Evolutionary conservation across 2,113 vertebrate genomes (phyloP).

Genomic region (Heterocephalus glaber): DNA sequence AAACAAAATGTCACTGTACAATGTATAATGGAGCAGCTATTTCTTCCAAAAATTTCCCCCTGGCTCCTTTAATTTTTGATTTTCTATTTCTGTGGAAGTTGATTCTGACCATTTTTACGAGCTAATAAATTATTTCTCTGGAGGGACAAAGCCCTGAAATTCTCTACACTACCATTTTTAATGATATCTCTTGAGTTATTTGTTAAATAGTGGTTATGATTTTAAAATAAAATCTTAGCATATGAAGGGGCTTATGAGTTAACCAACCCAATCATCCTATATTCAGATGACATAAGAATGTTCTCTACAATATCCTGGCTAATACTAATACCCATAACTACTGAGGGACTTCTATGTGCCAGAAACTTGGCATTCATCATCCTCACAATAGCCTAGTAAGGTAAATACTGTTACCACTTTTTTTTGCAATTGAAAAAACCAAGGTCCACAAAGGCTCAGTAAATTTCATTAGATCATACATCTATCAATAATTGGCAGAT

Average conservation of each 20-base stretch:
- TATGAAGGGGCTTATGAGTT: not conserved
- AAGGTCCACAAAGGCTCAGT: not conserved
- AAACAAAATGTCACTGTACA: not conserved
- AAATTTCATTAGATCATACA: not conserved
- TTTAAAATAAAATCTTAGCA: not conserved
- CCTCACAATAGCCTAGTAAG: not conserved
- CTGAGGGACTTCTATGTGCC: not conserved
- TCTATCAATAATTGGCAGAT: not conserved
- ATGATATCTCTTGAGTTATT: not conserved
- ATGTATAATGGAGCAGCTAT: not conserved
- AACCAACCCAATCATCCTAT: not conserved
- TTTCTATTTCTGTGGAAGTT: not conserved
- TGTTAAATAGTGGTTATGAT: not conserved
- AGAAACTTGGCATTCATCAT: not conserved
- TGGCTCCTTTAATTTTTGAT: not conserved
- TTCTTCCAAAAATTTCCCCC: not conserved
- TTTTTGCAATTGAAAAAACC: not conserved
- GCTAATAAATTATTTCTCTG: not conserved
- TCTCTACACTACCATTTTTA: not conserved
- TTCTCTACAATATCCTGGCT: not conserved
- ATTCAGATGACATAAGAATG: not conserved
- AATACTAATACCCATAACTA: not conserved
- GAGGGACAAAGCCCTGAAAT: not conserved
- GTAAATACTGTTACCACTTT: not conserved
- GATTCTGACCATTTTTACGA: not conserved